Evolutionary conservation across 2,797 vertebrate genomes (phyloP), one percentile per base, ranked within the genome.

Genomic region (Hyperoplus immaculatus): DNA sequence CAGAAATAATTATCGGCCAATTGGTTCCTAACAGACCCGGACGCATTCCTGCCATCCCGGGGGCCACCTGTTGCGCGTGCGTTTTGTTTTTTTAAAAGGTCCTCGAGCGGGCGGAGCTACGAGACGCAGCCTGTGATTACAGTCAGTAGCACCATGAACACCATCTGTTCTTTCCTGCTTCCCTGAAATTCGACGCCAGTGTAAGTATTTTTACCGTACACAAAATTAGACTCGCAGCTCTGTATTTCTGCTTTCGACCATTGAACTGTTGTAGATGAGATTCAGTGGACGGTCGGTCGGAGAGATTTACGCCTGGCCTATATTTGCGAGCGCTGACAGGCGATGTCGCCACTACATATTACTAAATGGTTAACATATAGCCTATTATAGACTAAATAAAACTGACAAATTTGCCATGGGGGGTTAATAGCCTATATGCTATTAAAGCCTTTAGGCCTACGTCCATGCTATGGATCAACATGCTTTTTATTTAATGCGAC

Each of bases 11-110:
- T 63, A 76, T 13, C 16, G 56, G 14, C 5, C 39, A 70, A 58
- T 67, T 45, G 29, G 3, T 38, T 42, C 38, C 39, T 47, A 57
- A 41, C 46, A 46, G 8, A 21, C 3, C 14, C 7, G 58, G 36
- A 13, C 6, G 11, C 72, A 77, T 82, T 71, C 29, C 61, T 56
- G 2, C 68, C 38, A 60, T 5, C 42, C 12, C 15, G 21, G 1
- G 53, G n/a, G 41, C 72, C 92, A 94, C 93, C 92, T 95, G 94
- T 95, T 94, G 92, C 83, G 82, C 45, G 75, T 73, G 89, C 86
- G 88, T 84, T 88, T 78, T 83, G 85, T 82, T 89, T 92, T 91
- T 92, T 86, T 86, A 88, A 90, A 82, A 77, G 85, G 79, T 82
- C 87, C 64, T 57, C 47, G 9, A 15, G 84, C 50, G 90, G 95